A percentile compares a stretch with the other conserved stretches of the same genome.
Conservation (phyloP, 37 sponge, comb jelly and placozoan species). For the Tethya wilhelma region DNA sequence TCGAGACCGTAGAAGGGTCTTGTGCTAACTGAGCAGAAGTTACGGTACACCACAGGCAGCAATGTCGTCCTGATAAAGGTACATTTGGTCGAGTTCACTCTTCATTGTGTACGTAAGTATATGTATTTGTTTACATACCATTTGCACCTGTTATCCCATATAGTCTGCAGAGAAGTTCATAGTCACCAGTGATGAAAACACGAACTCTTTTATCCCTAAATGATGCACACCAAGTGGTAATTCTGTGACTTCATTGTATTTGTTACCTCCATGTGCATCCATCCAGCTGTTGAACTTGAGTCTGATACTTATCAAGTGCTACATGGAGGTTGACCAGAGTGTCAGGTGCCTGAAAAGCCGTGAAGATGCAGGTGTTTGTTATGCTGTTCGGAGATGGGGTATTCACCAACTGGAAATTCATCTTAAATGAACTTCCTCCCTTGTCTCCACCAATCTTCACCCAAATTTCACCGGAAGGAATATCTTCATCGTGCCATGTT, state of each 20-base stretch:
- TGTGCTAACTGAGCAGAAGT: background rate
- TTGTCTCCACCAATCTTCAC: constrained; percentile 46
- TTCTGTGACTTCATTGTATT: background rate
- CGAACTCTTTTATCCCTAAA: constrained; percentile 15
- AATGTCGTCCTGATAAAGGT: constrained; percentile 29
- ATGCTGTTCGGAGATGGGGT: constrained; percentile 28
- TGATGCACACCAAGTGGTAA: background rate
- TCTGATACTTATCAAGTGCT: constrained; percentile 35
- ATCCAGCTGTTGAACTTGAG: constrained; percentile 21
- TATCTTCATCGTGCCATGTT: constrained; percentile 28
- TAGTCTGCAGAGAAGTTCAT: constrained; percentile 46
- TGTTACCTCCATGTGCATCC: constrained; percentile 32
- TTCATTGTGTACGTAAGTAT: background rate
- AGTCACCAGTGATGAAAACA: constrained; percentile 57
- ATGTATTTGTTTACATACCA: constrained; percentile 47
- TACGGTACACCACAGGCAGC: constrained; percentile 60
- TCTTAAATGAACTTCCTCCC: constrained; percentile 32
- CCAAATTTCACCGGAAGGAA: constrained; percentile 46
- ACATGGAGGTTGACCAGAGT: constrained; percentile 30
- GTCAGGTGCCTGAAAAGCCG: constrained; percentile 35
- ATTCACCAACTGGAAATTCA: constrained; percentile 40
- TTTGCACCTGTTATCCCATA: constrained; percentile 55
- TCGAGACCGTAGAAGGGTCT: too few relatives aligned
- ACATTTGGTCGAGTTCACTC: background rate
- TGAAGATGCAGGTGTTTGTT: constrained; percentile 14